Conservation (phyloP, 1,140 invertebrate species). For the Colletes gigas region DNA sequence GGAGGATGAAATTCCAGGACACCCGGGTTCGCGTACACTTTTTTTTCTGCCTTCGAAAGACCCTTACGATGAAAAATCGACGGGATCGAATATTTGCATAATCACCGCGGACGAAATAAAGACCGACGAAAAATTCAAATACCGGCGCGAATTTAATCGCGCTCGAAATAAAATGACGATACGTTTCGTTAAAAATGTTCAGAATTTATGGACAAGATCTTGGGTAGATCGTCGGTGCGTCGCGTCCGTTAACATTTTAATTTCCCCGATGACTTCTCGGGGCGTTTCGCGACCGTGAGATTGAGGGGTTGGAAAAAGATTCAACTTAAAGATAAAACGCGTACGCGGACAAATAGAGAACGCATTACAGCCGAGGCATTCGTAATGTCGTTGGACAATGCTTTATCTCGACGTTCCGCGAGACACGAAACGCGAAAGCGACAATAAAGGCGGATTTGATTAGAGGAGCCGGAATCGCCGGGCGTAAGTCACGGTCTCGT, state of each 20-base stretch:
- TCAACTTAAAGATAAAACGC: constrained; percentile 47
- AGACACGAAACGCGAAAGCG: constrained; percentile 16
- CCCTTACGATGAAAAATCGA: too few species aligned
- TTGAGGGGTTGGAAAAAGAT: not conserved
- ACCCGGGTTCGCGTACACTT: too few species aligned
- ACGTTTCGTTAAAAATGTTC: constrained; percentile 35
- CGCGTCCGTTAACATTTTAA: constrained; percentile 52
- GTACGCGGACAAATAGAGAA: too few species aligned
- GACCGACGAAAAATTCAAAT: too few species aligned
- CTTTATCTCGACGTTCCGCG: constrained; percentile 14
- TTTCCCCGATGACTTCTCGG: constrained; percentile 17
- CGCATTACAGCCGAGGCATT: constrained; percentile 33
- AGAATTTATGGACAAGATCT: constrained; percentile 23
- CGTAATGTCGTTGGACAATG: too few species aligned
- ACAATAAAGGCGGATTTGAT: constrained; percentile 59
- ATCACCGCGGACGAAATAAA: too few species aligned
- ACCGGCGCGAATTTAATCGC: not conserved
- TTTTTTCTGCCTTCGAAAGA: too few species aligned
- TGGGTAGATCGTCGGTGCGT: not conserved
- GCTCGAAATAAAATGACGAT: not conserved
- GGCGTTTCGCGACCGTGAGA: not conserved
- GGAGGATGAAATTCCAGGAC: constrained; percentile 31
- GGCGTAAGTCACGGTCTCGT: constrained; percentile 8
- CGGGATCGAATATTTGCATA: too few species aligned
- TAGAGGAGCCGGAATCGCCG: constrained; percentile 13